These are phyloP conservation scores for Heliconius ismenius DNA, from an alignment of 2,888 invertebrate genomes.

Conservation along the genomic window DNA sequence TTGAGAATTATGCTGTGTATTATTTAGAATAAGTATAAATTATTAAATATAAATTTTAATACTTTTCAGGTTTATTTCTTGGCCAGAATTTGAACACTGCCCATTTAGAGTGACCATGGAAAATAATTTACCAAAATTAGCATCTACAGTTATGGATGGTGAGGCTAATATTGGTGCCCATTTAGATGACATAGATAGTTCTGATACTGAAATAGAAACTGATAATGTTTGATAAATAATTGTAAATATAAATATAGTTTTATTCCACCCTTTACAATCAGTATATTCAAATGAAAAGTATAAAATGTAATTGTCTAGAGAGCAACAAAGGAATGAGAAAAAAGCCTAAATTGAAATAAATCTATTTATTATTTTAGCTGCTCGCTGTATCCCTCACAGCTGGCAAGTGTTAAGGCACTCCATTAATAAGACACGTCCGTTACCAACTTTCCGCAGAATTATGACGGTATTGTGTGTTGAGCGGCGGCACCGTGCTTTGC, in stretches of 20 bases:
- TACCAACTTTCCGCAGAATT: too few species aligned
- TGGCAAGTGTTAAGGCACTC: too few species aligned
- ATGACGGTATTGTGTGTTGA: too few species aligned
- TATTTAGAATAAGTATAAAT: neutral
- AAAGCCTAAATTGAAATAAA: neutral
- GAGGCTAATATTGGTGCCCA: constrained; percentile 55
- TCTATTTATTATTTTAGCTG: too few species aligned
- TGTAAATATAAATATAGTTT: neutral
- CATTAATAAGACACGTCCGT: too few species aligned
- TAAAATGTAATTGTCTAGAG: neutral
- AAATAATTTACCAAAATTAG: constrained; percentile 78
- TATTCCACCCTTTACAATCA: constrained; percentile 1
- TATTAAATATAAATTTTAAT: constrained; percentile 24
- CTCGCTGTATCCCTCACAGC: too few species aligned
- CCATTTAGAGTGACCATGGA: constrained; percentile 85
- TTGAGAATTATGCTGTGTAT: too few species aligned
- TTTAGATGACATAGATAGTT: constrained; percentile 64
- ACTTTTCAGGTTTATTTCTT: constrained; percentile 76
- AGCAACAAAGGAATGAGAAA: constrained; percentile 1
- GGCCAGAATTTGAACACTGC: constrained; percentile 85
- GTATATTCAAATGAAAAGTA: neutral
- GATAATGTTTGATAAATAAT: constrained; percentile 21
- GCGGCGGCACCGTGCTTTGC: too few species aligned
- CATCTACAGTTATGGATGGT: constrained; percentile 59
- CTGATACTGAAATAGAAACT: constrained; percentile 52